Evolutionary conservation across 2,888 invertebrate species (phyloP).

Genomic region (Nomada lathburiana): DNA sequence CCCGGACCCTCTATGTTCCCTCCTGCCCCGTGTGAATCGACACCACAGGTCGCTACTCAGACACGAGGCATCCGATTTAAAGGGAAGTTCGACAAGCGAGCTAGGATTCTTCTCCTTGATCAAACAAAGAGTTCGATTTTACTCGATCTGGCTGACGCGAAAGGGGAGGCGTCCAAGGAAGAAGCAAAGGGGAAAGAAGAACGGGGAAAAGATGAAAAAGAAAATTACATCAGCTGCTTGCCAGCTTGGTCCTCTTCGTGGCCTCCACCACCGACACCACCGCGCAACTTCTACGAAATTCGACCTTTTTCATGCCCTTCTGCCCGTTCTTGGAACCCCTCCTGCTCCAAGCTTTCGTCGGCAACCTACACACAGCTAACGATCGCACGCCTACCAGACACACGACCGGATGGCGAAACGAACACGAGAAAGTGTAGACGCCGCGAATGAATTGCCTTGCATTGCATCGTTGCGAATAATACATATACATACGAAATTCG

Average conservation of each 20-base stretch:
- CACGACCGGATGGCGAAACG: slow-evolving; percentile 46
- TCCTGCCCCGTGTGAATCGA: slow-evolving; percentile 11
- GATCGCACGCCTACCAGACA: slow-evolving; percentile 50
- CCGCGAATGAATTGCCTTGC: slow-evolving; percentile 29
- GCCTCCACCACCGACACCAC: not conserved
- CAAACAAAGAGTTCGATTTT: slow-evolving; percentile 68
- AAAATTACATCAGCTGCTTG: slow-evolving; percentile 57
- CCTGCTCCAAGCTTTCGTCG: slow-evolving; percentile 21
- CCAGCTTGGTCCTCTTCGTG: slow-evolving; percentile 19
- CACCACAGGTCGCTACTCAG: slow-evolving; percentile 20
- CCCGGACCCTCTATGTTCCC: not conserved
- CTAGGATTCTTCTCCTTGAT: slow-evolving; percentile 38
- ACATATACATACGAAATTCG: slow-evolving; percentile 42
- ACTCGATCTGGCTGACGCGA: slow-evolving; percentile 20
- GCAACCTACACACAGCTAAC: slow-evolving; percentile 33
- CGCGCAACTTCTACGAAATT: slow-evolving; percentile 30
- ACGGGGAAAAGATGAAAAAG: slow-evolving; percentile 23
- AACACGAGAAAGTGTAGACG: slow-evolving; percentile 36
- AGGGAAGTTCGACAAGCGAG: slow-evolving; percentile 50
- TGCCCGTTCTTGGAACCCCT: slow-evolving; percentile 43
- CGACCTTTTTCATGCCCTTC: slow-evolving; percentile 45
- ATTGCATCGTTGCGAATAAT: not conserved
- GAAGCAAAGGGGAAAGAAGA: not conserved
- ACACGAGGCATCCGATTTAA: slow-evolving; percentile 30
- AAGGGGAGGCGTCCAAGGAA: not conserved